Evolutionary conservation across 2,113 vertebrate species (phyloP), one percentile per base, ranked within the genome.

Genomic region (Danionella cerebrum): DNA sequence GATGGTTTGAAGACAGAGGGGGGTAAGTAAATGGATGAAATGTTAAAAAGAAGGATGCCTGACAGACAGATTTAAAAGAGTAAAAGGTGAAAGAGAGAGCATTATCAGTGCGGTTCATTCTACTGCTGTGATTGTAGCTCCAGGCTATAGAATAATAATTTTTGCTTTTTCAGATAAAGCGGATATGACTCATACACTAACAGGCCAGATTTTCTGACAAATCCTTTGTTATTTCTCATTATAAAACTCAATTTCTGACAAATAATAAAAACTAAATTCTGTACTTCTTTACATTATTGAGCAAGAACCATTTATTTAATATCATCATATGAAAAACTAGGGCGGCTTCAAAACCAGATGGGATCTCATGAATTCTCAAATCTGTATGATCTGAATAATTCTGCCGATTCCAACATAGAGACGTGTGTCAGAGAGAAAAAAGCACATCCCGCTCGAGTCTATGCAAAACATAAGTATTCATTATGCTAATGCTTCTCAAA

Each of bases 391-490:
- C 18, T 66, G 62, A 27, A 45, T 38, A 58, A 29, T 25, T 66
- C 42, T 53, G 36, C 62, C 62, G 48, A 66, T 36, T 62, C 24
- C 25, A 42, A 65, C 63, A 63, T 35, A 70, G n/a, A n/a, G 50
- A 31, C 36, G 10, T 6, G 9, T 10, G 14, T 45, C 25, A 14
- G 33, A 58, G 22, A 39, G 14, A 19, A 45, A n/a, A 35, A 14
- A 45, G 14, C 25, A 4, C 39, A 44, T 3, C 27, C 38, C 25
- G 8, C 16, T 47, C 48, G 65, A 51, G 63, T 45, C 64, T 55
- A 74, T 63, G 60, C 62, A 70, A 74, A 70, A 19, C 42, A 14
- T 18, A 53, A 31, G 67, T 62, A 55, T 62, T 63, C 53, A 63
- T 55, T 58, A 35, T 54, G 73, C 48, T 53, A 67, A 55, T 60